Base-by-base conservation (phyloP, 1,140 invertebrate genomes). In the Drosophila varians region DNA sequence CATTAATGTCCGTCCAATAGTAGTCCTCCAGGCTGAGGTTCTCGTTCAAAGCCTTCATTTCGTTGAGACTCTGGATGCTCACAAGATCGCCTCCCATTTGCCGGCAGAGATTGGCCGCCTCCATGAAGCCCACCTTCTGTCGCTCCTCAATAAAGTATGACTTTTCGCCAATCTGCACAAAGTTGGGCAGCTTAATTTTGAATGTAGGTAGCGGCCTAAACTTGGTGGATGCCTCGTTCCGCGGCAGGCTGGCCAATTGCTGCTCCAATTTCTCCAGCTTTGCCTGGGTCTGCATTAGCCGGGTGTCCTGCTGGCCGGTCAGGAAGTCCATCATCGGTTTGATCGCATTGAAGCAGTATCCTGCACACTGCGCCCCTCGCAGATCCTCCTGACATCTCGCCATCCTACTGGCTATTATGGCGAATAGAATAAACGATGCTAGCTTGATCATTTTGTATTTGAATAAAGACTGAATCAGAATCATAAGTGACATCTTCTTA, bases 1-100 rank as follows among this genome's bases (percentile, higher is more conserved):
- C 36, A 7, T 38, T 43, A n/a, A 54, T 54, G 4, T 54, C 38
- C 0, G 23, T 38, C 36, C 52, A 54, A 43, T 54, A 54, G 3
- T 7, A n/a, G 11, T 43, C 4, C 6, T 4, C 5, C 11, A 54
- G 12, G 36, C 23, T 18, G 3, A 54, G 51, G 14, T 54, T 7
- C 6, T 54, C 4, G 0, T 1, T 3, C 1, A 54, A 31, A 3
- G 2, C 28, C 28, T 31, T 31, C 28, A 31, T n/a, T 8, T 25
- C 21, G 3, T 4, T 43, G 6, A 43, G 14, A 4, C 11, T 43
- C 6, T 8, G 36, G 21, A 53, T 42, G 21, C 40, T 38, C 1
- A 38, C 51, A 2, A 53, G 21, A 4, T 53, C 14, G 9, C 34
- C 14, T 1, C 51, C 36, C 51, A 53, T 53, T 21, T 53, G 36